Conservation (phyloP, 2,888 invertebrate species). For the Heteromurus nitidus region DNA sequence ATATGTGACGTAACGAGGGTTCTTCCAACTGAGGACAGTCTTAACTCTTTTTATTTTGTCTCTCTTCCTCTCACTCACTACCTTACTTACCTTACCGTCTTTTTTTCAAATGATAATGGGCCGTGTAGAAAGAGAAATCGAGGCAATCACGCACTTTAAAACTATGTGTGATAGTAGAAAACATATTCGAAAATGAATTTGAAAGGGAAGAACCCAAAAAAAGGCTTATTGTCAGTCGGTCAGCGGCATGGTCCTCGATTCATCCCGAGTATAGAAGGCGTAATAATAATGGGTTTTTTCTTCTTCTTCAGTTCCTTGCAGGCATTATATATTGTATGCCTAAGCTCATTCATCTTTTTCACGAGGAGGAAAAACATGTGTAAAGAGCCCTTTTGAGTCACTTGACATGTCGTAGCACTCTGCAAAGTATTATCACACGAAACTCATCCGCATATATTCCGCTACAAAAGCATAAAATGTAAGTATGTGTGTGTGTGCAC, state of each 20-base stretch:
- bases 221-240: slow-evolving; percentile 45
- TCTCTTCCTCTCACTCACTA: neutral
- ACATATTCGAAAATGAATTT: slow-evolving; percentile 22
- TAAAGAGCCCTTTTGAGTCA: neutral
- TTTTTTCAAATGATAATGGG: slow-evolving; percentile 31
- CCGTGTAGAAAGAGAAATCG: slow-evolving; percentile 48
- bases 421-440: slow-evolving; percentile 2
- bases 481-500: slow-evolving; percentile 5
- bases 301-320: slow-evolving; percentile 6
- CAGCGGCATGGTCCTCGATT: slow-evolving; percentile 38
- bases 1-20: slow-evolving; percentile 26
- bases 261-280: slow-evolving; percentile 31
- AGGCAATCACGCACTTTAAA: slow-evolving; percentile 18
- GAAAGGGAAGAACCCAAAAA: slow-evolving; percentile 38
- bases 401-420: neutral
- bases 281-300: slow-evolving; percentile 28
- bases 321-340: neutral
- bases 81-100: too few species aligned
- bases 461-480: neutral
- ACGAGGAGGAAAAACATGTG: neutral
- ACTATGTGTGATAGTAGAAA: slow-evolving; percentile 11
- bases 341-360: neutral
- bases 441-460: neutral
- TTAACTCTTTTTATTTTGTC: slow-evolving; percentile 21
- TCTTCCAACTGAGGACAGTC: slow-evolving; percentile 40